These are phyloP conservation scores for Dissostichus mawsoni DNA, from an alignment of 2,113 vertebrate genomes.

Conservation along the genomic window DNA sequence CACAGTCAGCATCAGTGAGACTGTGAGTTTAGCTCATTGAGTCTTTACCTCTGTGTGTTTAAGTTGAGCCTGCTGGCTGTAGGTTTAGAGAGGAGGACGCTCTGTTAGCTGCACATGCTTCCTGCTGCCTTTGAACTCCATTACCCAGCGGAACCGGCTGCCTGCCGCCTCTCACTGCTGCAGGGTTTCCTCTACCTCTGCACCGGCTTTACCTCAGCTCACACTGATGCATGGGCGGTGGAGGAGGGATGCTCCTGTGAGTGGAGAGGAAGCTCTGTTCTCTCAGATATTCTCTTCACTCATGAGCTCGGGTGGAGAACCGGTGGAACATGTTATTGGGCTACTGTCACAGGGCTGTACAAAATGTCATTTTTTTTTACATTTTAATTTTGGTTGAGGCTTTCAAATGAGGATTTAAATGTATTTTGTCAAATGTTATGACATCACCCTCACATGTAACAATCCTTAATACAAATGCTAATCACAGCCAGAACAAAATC, in stretches of 20 bases:
- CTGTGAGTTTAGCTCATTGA: conserved; percentile 49
- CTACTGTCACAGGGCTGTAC: no score
- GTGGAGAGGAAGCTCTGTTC: not conserved
- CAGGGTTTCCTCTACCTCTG: conserved; percentile 41
- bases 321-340: not conserved
- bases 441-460: no score
- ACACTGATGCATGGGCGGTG: not conserved
- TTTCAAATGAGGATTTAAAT: no score
- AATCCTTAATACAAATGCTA: no score
- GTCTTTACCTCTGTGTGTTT: conserved; percentile 54
- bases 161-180: conserved; percentile 13
- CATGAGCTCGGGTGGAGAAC: not conserved
- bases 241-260: not conserved
- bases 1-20: not conserved
- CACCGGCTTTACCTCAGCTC: not conserved
- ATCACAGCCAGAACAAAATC: no score
- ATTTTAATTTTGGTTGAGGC: no score
- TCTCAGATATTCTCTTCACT: no score
- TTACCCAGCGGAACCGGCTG: conserved; percentile 38
- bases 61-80: conserved; percentile 42
- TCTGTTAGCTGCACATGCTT: conserved; percentile 23
- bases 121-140: conserved; percentile 53
- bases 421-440: no score
- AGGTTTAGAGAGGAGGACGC: conserved; percentile 39
- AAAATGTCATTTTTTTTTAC: no score